Base-by-base conservation (phyloP, 2,888 invertebrate species). In the Hirtodrosophila cameraria region DNA sequence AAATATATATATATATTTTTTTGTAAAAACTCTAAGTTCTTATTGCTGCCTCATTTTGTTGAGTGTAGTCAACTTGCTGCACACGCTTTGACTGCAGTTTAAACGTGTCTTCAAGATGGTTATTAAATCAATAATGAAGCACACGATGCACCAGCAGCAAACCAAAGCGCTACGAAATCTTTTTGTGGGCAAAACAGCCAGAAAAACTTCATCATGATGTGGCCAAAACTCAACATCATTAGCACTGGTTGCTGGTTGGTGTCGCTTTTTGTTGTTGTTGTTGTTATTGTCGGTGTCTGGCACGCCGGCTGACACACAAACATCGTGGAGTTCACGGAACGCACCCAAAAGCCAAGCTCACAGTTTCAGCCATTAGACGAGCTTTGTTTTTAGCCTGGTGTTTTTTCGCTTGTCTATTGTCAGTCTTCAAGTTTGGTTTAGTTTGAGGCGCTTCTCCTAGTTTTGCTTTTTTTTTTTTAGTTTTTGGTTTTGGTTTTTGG, bases 311-410 rank as follows among this genome's bases (percentile, higher is more conserved):
- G 88, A 88, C 88, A 89, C 87, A 88, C 86, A 86, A 86, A 82
- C 87, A 89, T 90, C 90, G 90, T 90, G 89, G 89, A 88, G 90
- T 90, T 90, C 90, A 90, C 88, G 89, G 89, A 90, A 90, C 90
- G 90, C 90, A 90, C 90, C 90, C 90, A 90, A 88, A 90, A 90
- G 90, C 86, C 89, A 88, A 78, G 62, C 70, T 75, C 65, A 72
- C 72, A 75, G 63, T 70, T 78, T 66, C 60, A 49, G 72, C 75
- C 60, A 75, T 77, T 63, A 69, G 66, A 75, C 77, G 72, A 76
- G 83, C 75, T 75, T 65, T 63, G 84, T 71, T 61, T 65, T 43
- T 23, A 4, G 36, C 9, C 55, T 49, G 4, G 7, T 9, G 0
- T 7, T 18, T 50, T 38, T 16, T 63, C 9, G 33, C 23, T 42